Evolutionary conservation across 2,888 invertebrate genomes (phyloP).

Genomic region (Acanthosepion pharaonis): DNA sequence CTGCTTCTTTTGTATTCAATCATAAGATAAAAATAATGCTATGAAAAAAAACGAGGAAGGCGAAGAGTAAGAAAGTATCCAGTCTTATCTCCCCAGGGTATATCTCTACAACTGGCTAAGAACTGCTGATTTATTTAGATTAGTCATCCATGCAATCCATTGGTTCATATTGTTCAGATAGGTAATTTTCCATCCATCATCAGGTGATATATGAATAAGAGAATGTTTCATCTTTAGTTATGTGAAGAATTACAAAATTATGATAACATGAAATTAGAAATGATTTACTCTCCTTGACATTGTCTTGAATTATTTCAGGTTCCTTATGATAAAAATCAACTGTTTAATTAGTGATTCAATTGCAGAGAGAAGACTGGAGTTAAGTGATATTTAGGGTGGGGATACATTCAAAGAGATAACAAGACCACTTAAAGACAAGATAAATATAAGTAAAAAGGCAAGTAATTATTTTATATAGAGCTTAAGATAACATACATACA

Average conservation of each 20-base stretch:
- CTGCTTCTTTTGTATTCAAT: background rate
- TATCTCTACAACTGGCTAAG: background rate
- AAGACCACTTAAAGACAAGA: no score
- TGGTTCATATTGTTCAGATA: background rate
- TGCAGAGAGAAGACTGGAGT: no score
- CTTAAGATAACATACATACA: no score
- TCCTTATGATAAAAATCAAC: no score
- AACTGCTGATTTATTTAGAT: background rate
- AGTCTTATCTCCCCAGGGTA: background rate
- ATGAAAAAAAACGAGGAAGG: background rate
- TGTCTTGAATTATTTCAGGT: background rate
- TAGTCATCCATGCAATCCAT: background rate
- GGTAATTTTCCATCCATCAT: no score
- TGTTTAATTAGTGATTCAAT: no score
- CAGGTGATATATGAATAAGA: background rate
- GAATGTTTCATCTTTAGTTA: background rate
- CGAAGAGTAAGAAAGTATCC: background rate
- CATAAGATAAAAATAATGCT: background rate
- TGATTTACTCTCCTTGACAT: no score
- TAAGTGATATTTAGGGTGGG: no score
- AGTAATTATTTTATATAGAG: no score
- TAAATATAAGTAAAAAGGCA: no score
- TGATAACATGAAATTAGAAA: background rate
- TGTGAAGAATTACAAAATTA: background rate
- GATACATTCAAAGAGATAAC: no score